Percentiles rank a stretch among this genome's conserved stretches.
phyloP scores from a whole-genome alignment of 2,888 invertebrate species.

The Chesias legatella region DNA sequence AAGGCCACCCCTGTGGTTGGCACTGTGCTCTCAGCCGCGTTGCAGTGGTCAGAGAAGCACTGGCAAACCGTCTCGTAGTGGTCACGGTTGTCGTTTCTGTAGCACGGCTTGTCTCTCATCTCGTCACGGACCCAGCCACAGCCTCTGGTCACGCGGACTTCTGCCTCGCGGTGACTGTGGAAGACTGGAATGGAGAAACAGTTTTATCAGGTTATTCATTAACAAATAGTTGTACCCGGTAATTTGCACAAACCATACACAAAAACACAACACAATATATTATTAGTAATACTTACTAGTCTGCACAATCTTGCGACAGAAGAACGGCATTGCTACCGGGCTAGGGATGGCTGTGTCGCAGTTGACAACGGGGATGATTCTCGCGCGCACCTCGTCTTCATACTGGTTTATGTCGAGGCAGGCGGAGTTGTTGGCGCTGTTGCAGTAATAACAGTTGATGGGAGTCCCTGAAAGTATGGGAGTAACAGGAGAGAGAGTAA shows the following conservation, averaged over 20 bases:
- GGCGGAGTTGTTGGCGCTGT: constrained; percentile 84
- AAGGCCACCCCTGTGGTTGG: constrained; percentile 33
- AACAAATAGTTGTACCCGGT: too few species aligned
- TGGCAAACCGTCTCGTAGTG: constrained; percentile 82
- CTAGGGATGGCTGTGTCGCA: constrained; percentile 57
- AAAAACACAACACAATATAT: too few species aligned
- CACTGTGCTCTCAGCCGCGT: constrained; percentile 48
- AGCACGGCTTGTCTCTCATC: constrained; percentile 61
- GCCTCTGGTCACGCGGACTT: constrained; percentile 80
- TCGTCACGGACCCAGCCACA: constrained; percentile 82
- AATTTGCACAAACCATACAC: too few species aligned
- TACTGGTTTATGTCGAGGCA: constrained; percentile 79
- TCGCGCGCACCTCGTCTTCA: constrained; percentile 58
- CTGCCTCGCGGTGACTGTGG: constrained; percentile 52
- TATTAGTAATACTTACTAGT: constrained; percentile 72
- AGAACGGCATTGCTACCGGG: constrained; percentile 60
- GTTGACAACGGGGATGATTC: constrained; percentile 59
- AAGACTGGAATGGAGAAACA: constrained; percentile 48
- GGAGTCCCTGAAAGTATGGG: constrained; percentile 63
- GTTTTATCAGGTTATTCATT: too few species aligned
- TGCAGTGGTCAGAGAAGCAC: constrained; percentile 83
- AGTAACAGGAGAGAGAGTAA: too few species aligned
- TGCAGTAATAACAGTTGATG: constrained; percentile 87
- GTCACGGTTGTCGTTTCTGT: constrained; percentile 80
- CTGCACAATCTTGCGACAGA: constrained; percentile 87